Conservation (phyloP, 1,140 invertebrate species). For the Ceratoteleas bidentatus region DNA sequence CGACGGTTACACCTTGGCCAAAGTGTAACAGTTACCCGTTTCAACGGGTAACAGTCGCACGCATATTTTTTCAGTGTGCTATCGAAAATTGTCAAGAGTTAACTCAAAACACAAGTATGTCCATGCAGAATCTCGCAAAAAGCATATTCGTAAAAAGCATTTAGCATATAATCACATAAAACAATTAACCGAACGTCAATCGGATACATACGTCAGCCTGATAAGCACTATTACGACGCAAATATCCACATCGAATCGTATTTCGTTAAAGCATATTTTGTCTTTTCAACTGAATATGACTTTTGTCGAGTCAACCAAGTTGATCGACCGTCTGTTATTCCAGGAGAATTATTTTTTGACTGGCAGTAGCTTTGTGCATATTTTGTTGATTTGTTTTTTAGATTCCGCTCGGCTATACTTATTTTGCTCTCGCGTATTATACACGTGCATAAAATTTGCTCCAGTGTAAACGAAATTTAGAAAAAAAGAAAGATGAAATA, state of each 20-base stretch:
- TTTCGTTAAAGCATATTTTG: slow-evolving; percentile 25
- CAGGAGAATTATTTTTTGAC: slow-evolving; percentile 33
- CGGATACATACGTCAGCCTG: too few species aligned
- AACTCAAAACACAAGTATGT: too few species aligned
- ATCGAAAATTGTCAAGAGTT: too few species aligned
- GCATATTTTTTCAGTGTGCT: too few species aligned
- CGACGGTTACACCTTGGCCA: too few species aligned
- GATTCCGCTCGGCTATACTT: slow-evolving; percentile 15
- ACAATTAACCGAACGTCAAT: too few species aligned
- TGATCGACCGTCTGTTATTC: slow-evolving; percentile 39
- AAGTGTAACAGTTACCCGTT: too few species aligned
- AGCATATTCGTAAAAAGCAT: too few species aligned
- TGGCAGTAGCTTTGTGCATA: slow-evolving; percentile 27
- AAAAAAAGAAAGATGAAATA: too few species aligned
- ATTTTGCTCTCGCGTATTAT: slow-evolving; percentile 6
- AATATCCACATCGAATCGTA: slow-evolving; percentile 2
- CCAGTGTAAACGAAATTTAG: background rate
- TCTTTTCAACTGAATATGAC: slow-evolving; percentile 35
- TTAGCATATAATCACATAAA: too few species aligned
- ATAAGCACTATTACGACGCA: slow-evolving; percentile 8
- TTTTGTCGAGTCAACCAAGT: slow-evolving; percentile 39
- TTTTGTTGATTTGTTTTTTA: slow-evolving; percentile 20
- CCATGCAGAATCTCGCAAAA: too few species aligned
- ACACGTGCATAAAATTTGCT: background rate
- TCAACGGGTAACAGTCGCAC: too few species aligned